Evolutionary conservation across 2,113 vertebrate genomes (phyloP).

Genomic region (Chaetodon auriga): DNA sequence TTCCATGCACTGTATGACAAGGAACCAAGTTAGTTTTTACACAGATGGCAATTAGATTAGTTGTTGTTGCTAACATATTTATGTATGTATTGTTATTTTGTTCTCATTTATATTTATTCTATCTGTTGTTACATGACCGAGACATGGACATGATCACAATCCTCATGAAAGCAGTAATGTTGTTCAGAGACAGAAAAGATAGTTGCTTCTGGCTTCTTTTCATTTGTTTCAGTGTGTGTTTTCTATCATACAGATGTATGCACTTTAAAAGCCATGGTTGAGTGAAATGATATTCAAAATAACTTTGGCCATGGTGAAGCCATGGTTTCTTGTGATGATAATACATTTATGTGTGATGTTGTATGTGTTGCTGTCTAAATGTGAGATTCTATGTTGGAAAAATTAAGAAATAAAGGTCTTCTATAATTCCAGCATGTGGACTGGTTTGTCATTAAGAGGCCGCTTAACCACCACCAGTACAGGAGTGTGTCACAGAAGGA

Average conservation of each 20-base stretch:
- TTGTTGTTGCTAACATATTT: neutral
- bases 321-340: slow-evolving; percentile 36
- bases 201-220: slow-evolving; percentile 10
- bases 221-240: slow-evolving; percentile 40
- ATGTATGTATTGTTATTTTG: slow-evolving; percentile 21
- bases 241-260: slow-evolving; percentile 40
- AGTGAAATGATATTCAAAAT: slow-evolving; percentile 15
- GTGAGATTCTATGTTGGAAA: slow-evolving; percentile 60
- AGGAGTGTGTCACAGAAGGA: no score
- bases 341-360: slow-evolving; percentile 48
- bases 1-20: slow-evolving; percentile 4
- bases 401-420: slow-evolving; percentile 48
- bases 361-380: slow-evolving; percentile 50
- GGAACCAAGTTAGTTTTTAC: slow-evolving; percentile 5
- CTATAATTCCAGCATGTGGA: slow-evolving; percentile 3
- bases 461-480: neutral
- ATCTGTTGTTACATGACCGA: neutral
- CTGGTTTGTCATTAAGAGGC: neutral
- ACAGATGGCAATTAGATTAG: neutral
- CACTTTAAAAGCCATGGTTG: slow-evolving; percentile 52
- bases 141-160: neutral
- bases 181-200: slow-evolving; percentile 1
- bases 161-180: neutral
- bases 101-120: slow-evolving; percentile 22
- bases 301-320: slow-evolving; percentile 7